A percentile compares a stretch with the other conserved stretches of the same genome.
These are phyloP conservation scores for Alauda arvensis DNA, from an alignment of 2,797 vertebrate species.

Conservation along the genomic window DNA sequence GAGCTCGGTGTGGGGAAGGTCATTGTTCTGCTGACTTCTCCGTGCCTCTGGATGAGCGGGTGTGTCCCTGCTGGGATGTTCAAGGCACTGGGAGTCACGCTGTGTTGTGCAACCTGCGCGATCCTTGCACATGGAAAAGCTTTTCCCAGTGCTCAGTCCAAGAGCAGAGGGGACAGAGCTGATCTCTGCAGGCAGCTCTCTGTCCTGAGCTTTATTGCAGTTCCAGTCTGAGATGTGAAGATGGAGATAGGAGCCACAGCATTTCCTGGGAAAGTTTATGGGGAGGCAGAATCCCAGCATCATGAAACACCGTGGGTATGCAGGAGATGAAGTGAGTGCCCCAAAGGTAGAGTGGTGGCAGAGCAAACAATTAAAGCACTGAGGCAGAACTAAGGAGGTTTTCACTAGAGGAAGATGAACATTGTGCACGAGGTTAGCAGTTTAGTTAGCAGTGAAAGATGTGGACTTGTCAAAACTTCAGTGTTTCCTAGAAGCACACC, in stretches of 20 bases:
- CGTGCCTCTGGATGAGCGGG: background rate
- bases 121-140: rapidly evolving
- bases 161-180: background rate
- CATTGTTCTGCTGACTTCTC: background rate
- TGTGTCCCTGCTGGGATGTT: background rate
- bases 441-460: background rate
- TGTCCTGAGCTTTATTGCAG: background rate
- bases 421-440: background rate
- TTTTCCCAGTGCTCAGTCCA: background rate
- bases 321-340: background rate
- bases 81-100: background rate
- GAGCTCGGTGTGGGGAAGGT: background rate
- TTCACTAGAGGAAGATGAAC: background rate
- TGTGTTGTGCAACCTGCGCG: constrained; percentile 5
- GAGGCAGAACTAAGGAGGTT: background rate
- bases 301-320: background rate
- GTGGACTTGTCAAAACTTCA: background rate
- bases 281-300: background rate
- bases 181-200: background rate
- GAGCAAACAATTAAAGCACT: background rate
- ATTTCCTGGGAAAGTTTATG: background rate
- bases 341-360: background rate
- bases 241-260: background rate
- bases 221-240: background rate
- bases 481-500: background rate